Evolutionary conservation across 2,797 vertebrate species (phyloP), one percentile per base, ranked within the genome.

Genomic region (Mallotus villosus): DNA sequence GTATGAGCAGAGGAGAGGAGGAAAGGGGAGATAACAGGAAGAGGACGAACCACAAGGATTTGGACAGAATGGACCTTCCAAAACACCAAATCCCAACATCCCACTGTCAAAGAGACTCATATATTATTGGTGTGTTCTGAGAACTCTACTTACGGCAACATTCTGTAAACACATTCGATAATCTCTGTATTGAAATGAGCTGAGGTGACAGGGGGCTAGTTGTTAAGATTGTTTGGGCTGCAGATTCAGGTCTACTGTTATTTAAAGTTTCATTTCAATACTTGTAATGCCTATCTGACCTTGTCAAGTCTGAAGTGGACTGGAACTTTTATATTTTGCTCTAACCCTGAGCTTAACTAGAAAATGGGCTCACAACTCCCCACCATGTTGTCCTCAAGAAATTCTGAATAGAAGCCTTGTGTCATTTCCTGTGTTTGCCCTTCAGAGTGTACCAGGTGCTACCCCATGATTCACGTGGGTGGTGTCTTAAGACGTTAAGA

Each of bases 1-100:
- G 95, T 95, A 88, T 99, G 96, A 99, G 89, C 72, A 72, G 6
- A 65, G 59, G 63, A 59, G 60, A 22, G 17, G 63, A 51, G 21
- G 3, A 11, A 9, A 46, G 19, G 17, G n/a, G 29, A 57, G 16
- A 24, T 0, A 46, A 34, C 32, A 34, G 5, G 5, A 49, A 5
- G 17, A 19, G 25, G 63, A 5, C 4, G 24, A 63, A 64, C 72
- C 81, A 68, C 81, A 73, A 71, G 81, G 73, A 83, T 73, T 71
- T 75, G 65, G 74, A 81, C 81, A 58, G 81, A 80, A 73, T 0
- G 80, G 62, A 57, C 85, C 76, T 84, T 70, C 70, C 68, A 78
- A 67, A 22, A 63, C 60, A 71, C 70, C 68, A 78, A 67, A 22
- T 67, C 57, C 70, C 68, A 53, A 76, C 63, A 21, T 66, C 73